Conservation (phyloP, 2,888 invertebrate genomes). For the Diarsia brunnea region DNA sequence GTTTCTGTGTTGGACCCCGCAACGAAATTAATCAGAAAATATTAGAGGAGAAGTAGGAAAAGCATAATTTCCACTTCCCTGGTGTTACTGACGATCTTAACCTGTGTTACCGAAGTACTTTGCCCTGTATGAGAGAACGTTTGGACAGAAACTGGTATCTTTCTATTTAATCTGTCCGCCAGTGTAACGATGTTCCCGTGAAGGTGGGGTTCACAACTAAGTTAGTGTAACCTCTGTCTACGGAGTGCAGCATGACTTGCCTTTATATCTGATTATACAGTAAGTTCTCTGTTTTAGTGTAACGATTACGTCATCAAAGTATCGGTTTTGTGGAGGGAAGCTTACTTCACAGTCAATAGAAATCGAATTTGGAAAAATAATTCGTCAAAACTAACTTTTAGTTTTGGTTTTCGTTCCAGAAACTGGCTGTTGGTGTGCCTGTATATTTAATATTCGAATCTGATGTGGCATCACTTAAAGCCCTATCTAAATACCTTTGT, state of each 20-base stretch:
- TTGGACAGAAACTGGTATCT: not conserved
- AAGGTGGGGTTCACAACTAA: conserved; percentile 50
- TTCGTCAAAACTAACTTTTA: not conserved
- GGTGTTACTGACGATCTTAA: too few species aligned
- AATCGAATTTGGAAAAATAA: not conserved
- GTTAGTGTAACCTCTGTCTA: conserved; percentile 31
- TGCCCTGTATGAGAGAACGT: too few species aligned
- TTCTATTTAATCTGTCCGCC: conserved; percentile 34
- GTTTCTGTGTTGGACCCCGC: too few species aligned
- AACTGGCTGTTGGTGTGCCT: not conserved
- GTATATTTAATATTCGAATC: too few species aligned
- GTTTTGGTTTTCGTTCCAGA: not conserved
- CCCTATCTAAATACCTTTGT: too few species aligned
- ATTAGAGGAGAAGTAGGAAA: too few species aligned
- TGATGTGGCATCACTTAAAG: too few species aligned
- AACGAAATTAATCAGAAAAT: too few species aligned
- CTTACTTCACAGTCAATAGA: not conserved
- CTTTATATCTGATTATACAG: conserved; percentile 35
- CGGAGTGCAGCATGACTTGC: conserved; percentile 32
- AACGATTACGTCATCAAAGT: conserved; percentile 11
- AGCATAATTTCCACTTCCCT: too few species aligned
- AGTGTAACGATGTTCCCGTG: conserved; percentile 14
- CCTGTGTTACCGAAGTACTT: too few species aligned
- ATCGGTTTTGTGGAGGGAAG: not conserved
- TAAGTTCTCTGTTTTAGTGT: conserved; percentile 3